Base-by-base conservation (phyloP, 2,888 invertebrate genomes). In the Abrostola tripartita region DNA sequence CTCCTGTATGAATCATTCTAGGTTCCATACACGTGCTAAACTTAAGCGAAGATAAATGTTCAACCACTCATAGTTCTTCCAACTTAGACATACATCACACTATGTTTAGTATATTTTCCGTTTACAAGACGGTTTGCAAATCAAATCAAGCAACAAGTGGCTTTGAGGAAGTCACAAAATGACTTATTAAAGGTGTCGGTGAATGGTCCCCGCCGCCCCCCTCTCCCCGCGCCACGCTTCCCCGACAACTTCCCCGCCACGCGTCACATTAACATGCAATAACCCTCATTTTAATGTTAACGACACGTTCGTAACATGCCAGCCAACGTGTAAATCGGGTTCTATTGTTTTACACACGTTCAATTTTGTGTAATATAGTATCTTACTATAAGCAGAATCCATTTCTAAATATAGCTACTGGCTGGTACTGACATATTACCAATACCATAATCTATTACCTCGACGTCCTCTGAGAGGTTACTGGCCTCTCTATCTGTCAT, bases 101-200 rank as follows among this genome's bases (percentile, higher is more conserved):
- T 5, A 40, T 40, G 10, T 10, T 10, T 11, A 37, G 8, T 24
- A 5, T 11, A 41, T 36, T 37, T 11, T n/a, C 7, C 7, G 37
- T 49, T 9, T 14, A 37, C 12, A 56, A 59, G 9, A 47, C 24
- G 40, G 40, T 37, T 10, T 52, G 36, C 44, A 57, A 59, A 63
- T 68, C 60, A 57, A 61, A 47, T 10, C 52, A 14, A 35, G 41
- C 60, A 53, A 69, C 61, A 72, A 56, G 74, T 72, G 61, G 52
- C 69, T 62, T 40, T 41, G 57, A 52, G 38, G 6, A 60, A 60
- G 50, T 52, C 59, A 57, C 35, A 40, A 73, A 24, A 56, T 52
- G 40, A 63, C 51, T 67, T 68, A 63, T 63, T 54, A 60, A 49
- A 56, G 61, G n/a, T 12, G 41, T n/a, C 38, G 42, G 49, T 50